These are phyloP conservation scores for Homarus gammarus DNA, from an alignment of 2,888 invertebrate genomes.

Conservation along the genomic window DNA sequence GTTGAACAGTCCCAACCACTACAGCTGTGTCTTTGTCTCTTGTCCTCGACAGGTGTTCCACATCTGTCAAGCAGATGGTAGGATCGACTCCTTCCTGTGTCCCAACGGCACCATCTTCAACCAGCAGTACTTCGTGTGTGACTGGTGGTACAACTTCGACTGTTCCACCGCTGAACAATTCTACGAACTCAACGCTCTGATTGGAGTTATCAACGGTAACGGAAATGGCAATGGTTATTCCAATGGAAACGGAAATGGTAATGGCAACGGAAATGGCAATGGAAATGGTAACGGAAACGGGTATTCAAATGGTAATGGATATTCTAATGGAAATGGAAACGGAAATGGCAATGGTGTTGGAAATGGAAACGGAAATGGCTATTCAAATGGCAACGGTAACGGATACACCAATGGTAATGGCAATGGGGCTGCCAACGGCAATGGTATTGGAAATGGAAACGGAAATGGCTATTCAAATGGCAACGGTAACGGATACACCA, in stretches of 20 bases:
- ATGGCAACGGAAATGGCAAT: conserved; percentile 26
- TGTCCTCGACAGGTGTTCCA: conserved; percentile 60
- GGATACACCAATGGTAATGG: not conserved
- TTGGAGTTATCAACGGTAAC: conserved; percentile 27
- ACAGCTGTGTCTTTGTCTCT: too few species aligned
- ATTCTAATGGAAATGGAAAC: not conserved
- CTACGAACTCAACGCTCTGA: conserved; percentile 54
- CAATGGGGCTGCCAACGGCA: too few species aligned
- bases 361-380: not conserved
- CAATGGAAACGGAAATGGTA: not conserved
- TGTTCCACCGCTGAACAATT: conserved; percentile 70
- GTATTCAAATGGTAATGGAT: conserved; percentile 2
- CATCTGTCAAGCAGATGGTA: conserved; percentile 60
- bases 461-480: not conserved
- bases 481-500: not conserved
- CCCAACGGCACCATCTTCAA: conserved; percentile 74
- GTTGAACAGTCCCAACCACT: too few species aligned
- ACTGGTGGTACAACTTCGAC: conserved; percentile 73
- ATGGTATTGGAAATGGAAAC: not conserved
- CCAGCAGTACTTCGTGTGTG: conserved; percentile 74
- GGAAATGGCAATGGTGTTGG: not conserved
- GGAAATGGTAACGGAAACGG: conserved; percentile 13
- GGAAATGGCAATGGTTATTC: not conserved
- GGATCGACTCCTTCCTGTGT: conserved; percentile 67
- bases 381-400: not conserved